Evolutionary conservation across 1,140 invertebrate species (phyloP), one percentile per base, ranked within the genome.

Genomic region (Tribolium castaneum): DNA sequence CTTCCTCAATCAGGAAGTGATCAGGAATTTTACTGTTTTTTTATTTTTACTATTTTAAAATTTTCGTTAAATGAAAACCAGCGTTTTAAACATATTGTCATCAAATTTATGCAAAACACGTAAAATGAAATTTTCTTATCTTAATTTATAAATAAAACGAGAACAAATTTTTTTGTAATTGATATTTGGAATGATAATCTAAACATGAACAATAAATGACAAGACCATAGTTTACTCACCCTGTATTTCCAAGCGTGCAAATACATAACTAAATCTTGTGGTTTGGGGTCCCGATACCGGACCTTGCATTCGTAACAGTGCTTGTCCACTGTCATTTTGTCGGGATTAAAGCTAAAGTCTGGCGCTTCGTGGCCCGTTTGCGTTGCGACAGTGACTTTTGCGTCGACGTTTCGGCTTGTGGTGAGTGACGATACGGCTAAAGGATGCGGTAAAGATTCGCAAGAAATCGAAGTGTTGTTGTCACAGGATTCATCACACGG

Each of bases 261-360:
- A 87, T 97, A 98, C 95, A 99, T 98, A 75, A 98, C 93, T 12
- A 99, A 89, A 86, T 98, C 95, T 77, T 93, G 92, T 0, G 96
- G 94, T 75, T 94, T 93, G 0, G 97, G 97, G 86, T 99, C 97
- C 75, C 94, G 89, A 87, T 96, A 98, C 70, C 95, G 90, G 9
- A 96, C 93, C 86, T 95, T 95, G 87, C 97, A 99, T 86, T 98
- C 95, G 85, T 95, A 94, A 88, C 97, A 99, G 84, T 97, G 93
- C 2, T 93, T 92, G 84, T 98, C 96, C 2, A 92, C 88, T 0
- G 92, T 92, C 86, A 96, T 91, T 86, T 94, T 94, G 30, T 93
- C 90, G n/a, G 91, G 89, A 79, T 93, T 90, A 84, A 93, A 95
- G 9, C 86, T 87, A 25, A 90, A 88, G 78, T 93, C 91, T 0